These are phyloP conservation scores for Tipula vernalis DNA, from an alignment of 2,888 invertebrate genomes.

Conservation along the genomic window DNA sequence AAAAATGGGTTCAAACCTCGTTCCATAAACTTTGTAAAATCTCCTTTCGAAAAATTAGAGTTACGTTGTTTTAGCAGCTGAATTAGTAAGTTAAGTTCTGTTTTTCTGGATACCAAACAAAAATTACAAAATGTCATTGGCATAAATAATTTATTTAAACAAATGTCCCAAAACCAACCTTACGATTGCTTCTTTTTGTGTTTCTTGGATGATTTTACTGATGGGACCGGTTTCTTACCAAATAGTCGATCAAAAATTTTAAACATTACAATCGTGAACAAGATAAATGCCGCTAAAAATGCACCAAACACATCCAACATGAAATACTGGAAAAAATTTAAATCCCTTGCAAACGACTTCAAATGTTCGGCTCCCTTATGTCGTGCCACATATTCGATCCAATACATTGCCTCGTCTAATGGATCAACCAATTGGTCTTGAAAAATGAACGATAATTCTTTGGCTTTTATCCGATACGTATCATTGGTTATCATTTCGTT, in stretches of 20 bases:
- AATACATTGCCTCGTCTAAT: constrained; percentile 44
- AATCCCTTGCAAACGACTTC: constrained; percentile 31
- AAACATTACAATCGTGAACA: background rate
- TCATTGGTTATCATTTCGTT: constrained; percentile 30
- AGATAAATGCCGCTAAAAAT: constrained; percentile 17
- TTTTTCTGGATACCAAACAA: too few relatives aligned
- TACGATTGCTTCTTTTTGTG: background rate
- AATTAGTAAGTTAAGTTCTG: too few relatives aligned
- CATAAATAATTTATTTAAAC: background rate
- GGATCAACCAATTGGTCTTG: constrained; percentile 43
- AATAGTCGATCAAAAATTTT: background rate
- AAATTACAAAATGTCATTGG: background rate
- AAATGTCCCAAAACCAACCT: background rate
- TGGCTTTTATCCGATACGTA: constrained; percentile 31
- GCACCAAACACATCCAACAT: constrained; percentile 41
- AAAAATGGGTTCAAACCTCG: too few relatives aligned
- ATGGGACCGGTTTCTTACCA: background rate
- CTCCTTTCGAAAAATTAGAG: too few relatives aligned
- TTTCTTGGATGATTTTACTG: background rate
- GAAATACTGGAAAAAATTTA: constrained; percentile 34
- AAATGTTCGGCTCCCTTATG: constrained; percentile 34
- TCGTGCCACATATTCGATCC: constrained; percentile 45
- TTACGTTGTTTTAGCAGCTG: too few relatives aligned
- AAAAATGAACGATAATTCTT: constrained; percentile 38
- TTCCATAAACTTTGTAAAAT: too few relatives aligned